Conservation (phyloP, 2,113 vertebrate genomes). For the Aegithalos caudatus region DNA sequence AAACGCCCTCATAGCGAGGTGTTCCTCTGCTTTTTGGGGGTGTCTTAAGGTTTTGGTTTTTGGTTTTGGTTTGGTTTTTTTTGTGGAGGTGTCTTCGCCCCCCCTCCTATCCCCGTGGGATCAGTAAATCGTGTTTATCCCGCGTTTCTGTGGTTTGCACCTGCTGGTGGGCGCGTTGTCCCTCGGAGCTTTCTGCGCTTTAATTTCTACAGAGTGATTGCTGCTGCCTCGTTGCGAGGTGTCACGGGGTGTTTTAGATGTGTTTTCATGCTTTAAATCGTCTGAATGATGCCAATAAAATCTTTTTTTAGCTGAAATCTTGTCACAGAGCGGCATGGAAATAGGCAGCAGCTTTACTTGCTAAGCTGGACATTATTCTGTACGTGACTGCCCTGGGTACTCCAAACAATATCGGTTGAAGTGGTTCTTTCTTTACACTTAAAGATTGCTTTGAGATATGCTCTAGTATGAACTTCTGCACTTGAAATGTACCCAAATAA, state of each 20-base stretch:
- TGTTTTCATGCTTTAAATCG: background rate
- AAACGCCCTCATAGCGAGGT: rapidly evolving
- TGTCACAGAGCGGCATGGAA: background rate
- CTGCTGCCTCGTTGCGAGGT: background rate
- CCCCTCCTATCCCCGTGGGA: rapidly evolving
- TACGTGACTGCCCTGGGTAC: rapidly evolving
- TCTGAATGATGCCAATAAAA: background rate
- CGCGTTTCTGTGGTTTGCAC: background rate
- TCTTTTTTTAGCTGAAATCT: background rate
- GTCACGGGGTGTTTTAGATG: background rate
- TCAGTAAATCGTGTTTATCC: rapidly evolving
- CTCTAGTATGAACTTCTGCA: background rate
- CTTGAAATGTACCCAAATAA: background rate
- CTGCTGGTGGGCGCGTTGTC: background rate
- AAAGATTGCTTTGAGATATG: background rate
- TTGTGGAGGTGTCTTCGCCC: too few species aligned
- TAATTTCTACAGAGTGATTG: background rate
- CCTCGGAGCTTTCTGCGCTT: background rate
- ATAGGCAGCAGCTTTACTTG: background rate
- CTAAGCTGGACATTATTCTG: rapidly evolving
- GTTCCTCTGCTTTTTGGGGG: rapidly evolving
- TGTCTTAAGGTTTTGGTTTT: too few species aligned
- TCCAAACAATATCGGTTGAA: background rate
- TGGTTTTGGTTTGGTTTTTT: too few species aligned
- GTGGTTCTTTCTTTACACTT: background rate